Base-by-base conservation (phyloP, 2,113 vertebrate genomes). In the Cochlearius cochlearius region DNA sequence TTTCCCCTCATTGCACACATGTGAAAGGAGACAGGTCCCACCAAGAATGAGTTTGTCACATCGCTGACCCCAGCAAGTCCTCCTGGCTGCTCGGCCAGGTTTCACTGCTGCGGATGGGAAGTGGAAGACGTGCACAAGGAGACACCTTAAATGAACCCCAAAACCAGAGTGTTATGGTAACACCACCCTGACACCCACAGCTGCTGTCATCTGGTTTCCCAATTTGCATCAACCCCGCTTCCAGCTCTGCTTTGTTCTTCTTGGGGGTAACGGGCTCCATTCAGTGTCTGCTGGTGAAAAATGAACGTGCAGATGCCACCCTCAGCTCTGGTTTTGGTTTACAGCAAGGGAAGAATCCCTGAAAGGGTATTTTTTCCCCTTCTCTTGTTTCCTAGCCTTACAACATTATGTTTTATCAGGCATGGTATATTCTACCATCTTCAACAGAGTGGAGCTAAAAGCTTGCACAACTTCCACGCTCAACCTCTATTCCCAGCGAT, bases 201-300 rank as follows among this genome's bases (percentile, higher is more conserved):
- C 10, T 91, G 29, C 17, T 50, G 13, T 60, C 11, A 6, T 18
- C 11, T 43, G 39, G 15, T 58, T 75, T 63, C 16, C 4, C 1
- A 0, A 13, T 81, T 74, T 58, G 32, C 29, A 36, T 43, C 75
- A 66, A 5, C n/a, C 27, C 17, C 32, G 21, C 67, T 88, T 80
- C 73, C 56, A 62, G 41, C 68, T 91, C 45, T 64, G 5, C 27
- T 59, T 49, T 49, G n/a, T 12, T 53, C 38, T 82, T 75, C 22
- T 4, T 41, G 26, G 10, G 25, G 10, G 10, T 9, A 56, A 19
- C 0, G 0, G 34, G 15, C 29, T 81, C 22, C 3, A 1, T 60
- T 68, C 56, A 47, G 0, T 5, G 1, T 72, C 67, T 45, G 15
- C 50, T 63, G 63, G 13, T 77, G 39, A 50, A 73, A 88, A 88